A percentile compares a stretch with the other conserved stretches of the same genome.
Evolutionary conservation across 2,113 vertebrate genomes (phyloP).

Genomic region (Corydoras sp.): DNA sequence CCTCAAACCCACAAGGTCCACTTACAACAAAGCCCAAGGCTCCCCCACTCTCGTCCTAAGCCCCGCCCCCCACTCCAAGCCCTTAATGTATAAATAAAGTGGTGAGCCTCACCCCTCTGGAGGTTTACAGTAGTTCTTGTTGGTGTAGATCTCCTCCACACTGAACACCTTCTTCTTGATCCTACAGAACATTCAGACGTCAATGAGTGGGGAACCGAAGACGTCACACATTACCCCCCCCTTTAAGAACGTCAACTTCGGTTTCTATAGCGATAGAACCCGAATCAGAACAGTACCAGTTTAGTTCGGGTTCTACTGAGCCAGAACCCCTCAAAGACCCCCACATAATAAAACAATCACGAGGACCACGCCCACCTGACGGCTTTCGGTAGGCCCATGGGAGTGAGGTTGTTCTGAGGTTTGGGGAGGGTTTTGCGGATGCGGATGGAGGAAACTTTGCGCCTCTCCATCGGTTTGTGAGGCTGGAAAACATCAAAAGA

Average conservation of each 20-base stretch:
- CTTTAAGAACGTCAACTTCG: too few relatives aligned
- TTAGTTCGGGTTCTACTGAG: too few relatives aligned
- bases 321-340: too few relatives aligned
- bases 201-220: too few relatives aligned
- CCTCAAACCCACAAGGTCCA: too few relatives aligned
- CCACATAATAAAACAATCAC: not conserved
- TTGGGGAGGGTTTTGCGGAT: slow-evolving; percentile 75
- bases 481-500: slow-evolving; percentile 32
- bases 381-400: slow-evolving; percentile 81
- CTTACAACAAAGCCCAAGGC: too few relatives aligned
- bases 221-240: too few relatives aligned
- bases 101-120: slow-evolving; percentile 69
- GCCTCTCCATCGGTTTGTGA: slow-evolving; percentile 52
- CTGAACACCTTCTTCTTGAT: slow-evolving; percentile 87
- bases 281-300: too few relatives aligned
- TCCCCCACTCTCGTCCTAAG: too few relatives aligned
- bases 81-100: too few relatives aligned
- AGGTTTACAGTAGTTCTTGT: slow-evolving; percentile 82
- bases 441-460: slow-evolving; percentile 80
- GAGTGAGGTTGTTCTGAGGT: slow-evolving; percentile 77
- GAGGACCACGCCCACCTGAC: slow-evolving; percentile 62
- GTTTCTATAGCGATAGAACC: too few relatives aligned
- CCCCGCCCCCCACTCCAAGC: too few relatives aligned
- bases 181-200: slow-evolving; percentile 51
- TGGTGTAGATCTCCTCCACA: slow-evolving; percentile 88